Evolutionary conservation across 2,888 invertebrate species (phyloP), one percentile per base, ranked within the genome.

Genomic region (Agonopterix subpropinquella): DNA sequence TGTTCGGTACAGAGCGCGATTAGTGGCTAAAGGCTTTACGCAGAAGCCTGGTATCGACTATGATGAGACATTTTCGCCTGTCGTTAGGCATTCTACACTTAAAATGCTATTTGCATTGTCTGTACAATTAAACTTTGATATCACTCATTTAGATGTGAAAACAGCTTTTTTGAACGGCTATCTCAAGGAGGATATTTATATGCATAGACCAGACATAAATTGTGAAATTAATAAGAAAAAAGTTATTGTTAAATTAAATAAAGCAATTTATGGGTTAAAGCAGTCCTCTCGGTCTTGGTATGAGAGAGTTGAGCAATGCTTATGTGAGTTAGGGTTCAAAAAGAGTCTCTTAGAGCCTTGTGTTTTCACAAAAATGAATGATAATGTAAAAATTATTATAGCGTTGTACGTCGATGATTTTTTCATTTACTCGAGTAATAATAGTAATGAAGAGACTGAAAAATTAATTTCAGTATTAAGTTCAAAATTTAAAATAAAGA

Each of bases 91-190:
- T 36, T 41, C 52, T 1, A 54, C 49, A 4, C 8, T 51, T 8
- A 44, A 50, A 5, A 10, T 51, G 11, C 39, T 49, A 8, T 49
- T 53, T 39, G 49, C 51, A n/a, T 18, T 53, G 8, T n/a, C 36
- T 41, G 53, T 55, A 11, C 36, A 54, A 13, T 13, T 47, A 13
- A 35, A 42, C 8, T 39, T 55, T 13, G 36, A 53, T 9, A 43
- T 49, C 7, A 39, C n/a, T 2, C 54, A 54, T n/a, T 36, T 53
- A 7, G 51, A 53, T 45, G 53, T 50, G 1, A 45, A 10, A 37
- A 54, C 54, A 9, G 54, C 54, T 3, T 54, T 52, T 35, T 36
- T 54, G 10, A 54, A 54, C 49, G 52, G 54, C 43, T 0, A 37
- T 10, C 13, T 54, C 1, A 39, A 52, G 13, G 51, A 55, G 10